phyloP scores from a whole-genome alignment of 2,888 invertebrate genomes.

The Dryadula phaetusa region DNA sequence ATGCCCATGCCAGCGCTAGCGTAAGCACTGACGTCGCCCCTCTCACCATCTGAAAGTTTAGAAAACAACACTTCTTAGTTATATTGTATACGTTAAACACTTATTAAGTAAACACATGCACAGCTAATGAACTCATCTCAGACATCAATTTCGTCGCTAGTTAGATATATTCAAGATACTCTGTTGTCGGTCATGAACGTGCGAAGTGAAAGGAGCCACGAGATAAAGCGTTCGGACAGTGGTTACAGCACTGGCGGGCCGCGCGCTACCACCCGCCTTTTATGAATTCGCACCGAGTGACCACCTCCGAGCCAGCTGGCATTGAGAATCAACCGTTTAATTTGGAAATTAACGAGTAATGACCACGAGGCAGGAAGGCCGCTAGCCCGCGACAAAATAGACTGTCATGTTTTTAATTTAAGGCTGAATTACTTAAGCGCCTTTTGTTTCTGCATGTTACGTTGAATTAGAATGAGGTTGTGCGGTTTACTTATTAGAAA shows the following conservation, averaged over 20 bases:
- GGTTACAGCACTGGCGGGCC: slow-evolving; percentile 73
- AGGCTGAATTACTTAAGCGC: slow-evolving; percentile 49
- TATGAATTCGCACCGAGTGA: slow-evolving; percentile 73
- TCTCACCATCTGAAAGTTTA: slow-evolving; percentile 83
- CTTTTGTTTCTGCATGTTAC: slow-evolving; percentile 47
- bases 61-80: slow-evolving; percentile 70
- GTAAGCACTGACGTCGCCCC: slow-evolving; percentile 79
- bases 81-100: slow-evolving; percentile 42
- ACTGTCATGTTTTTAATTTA: slow-evolving; percentile 57
- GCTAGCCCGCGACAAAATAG: slow-evolving; percentile 70
- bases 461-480: slow-evolving; percentile 35
- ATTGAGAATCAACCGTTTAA: slow-evolving; percentile 82
- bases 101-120: slow-evolving; percentile 32
- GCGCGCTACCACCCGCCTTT: slow-evolving; percentile 78
- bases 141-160: slow-evolving; percentile 56
- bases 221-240: slow-evolving; percentile 75
- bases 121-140: slow-evolving; percentile 75
- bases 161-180: slow-evolving; percentile 65
- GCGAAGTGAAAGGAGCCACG: slow-evolving; percentile 77
- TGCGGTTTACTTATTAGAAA: slow-evolving; percentile 42
- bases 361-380: slow-evolving; percentile 77
- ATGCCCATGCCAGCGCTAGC: slow-evolving; percentile 78
- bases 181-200: slow-evolving; percentile 70
- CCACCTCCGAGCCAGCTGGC: slow-evolving; percentile 78
- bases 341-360: slow-evolving; percentile 81